Base-by-base conservation (phyloP, 2,113 vertebrate genomes). In the Poeciliopsis prolifica region DNA sequence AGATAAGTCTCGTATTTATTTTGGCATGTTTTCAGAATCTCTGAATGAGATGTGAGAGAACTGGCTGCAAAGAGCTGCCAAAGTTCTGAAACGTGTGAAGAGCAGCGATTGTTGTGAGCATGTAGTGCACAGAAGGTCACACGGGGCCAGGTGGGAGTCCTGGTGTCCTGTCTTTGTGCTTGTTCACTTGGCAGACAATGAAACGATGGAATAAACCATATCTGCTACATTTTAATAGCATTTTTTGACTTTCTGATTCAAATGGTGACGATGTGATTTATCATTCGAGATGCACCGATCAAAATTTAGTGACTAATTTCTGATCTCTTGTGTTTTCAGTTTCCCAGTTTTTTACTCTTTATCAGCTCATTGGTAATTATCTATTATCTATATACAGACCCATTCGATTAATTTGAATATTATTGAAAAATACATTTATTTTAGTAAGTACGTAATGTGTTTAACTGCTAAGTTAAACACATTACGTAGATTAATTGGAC, bases 61-160 rank as follows among this genome's bases (percentile, higher is more conserved):
- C 31, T 22, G 15, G 28, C 29, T 48, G 29, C 78, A 72, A 71
- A 64, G 26, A 40, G 61, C 66, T 70, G 54, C 30, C 26, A 61
- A 14, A 15, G 26, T 0, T 42, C 22, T 58, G 12, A 60, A 29
- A 51, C 35, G 51, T 80, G 65, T 72, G 51, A 75, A 63, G 28
- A 82, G 30, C 26, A 70, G 15, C 35, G 65, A 37, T 70, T 61
- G 68, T 40, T 0, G 19, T 77, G 54, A 61, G 70, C 48, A 14
- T 66, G 42, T 70, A 35, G 26, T 26, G 61, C 37, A 37, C 82
- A 71, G 33, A 29, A 75, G 80, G 80, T 79, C 80, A 66, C 4
- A 19, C 37, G 60, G 85, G 78, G 61, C 65, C 83, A 87, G 83
- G 74, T 84, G 83, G 85, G 73, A 78, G 48, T 75, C 48, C 33